Conservation (phyloP, 2,113 vertebrate species). For the Silurus glanis region DNA sequence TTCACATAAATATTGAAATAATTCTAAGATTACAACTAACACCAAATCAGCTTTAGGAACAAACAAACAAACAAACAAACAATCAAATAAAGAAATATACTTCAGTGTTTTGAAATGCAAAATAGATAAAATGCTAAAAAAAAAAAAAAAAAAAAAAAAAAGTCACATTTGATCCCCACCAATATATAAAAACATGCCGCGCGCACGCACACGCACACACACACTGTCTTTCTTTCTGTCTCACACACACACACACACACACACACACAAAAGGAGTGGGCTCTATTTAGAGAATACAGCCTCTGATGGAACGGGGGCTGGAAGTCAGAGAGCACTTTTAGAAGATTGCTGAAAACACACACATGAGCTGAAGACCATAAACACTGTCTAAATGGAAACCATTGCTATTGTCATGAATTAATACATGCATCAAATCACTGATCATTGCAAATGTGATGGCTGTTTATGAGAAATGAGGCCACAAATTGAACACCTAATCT, state of each 20-base stretch:
- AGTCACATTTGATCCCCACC: background rate
- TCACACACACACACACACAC: constrained; percentile 10
- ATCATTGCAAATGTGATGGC: background rate
- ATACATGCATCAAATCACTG: background rate
- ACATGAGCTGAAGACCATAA: background rate
- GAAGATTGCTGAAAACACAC: background rate
- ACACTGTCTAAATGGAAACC: background rate
- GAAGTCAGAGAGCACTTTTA: constrained; percentile 17
- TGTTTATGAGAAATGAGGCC: background rate
- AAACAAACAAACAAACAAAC: too few relatives aligned
- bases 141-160: background rate
- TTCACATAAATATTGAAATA: background rate
- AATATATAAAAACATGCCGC: background rate
- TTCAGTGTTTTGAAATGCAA: background rate
- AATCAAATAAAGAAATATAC: background rate
- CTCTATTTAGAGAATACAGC: constrained; percentile 21
- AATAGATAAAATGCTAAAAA: too few relatives aligned
- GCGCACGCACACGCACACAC: background rate
- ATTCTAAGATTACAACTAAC: background rate
- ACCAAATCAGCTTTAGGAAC: background rate
- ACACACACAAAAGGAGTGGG: constrained; percentile 14
- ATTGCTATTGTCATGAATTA: background rate
- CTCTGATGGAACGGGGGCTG: constrained; percentile 30
- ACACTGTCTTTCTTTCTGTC: background rate
- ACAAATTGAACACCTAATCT: background rate